Percentiles rank a stretch among this genome's conserved stretches.
Evolutionary conservation across 2,797 vertebrate genomes (phyloP).

Genomic region (Sciurus carolinensis): DNA sequence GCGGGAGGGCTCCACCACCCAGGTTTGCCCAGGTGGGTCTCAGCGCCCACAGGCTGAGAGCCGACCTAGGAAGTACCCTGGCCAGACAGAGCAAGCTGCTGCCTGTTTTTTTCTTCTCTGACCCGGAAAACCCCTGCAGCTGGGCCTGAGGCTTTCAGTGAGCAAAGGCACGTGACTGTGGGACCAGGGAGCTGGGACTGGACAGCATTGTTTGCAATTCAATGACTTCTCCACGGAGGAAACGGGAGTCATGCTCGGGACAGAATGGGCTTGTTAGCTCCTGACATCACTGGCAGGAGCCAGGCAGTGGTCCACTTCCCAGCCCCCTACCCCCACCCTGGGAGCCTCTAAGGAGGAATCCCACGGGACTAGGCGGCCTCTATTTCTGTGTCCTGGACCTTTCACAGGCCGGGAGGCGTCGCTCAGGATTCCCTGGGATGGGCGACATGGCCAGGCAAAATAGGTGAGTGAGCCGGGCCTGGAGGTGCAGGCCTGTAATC

Average conservation of each 20-base stretch:
- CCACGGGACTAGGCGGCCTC: background rate
- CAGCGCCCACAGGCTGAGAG: background rate
- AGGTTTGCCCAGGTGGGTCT: background rate
- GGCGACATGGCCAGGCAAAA: no score
- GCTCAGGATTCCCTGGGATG: no score
- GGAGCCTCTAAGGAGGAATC: background rate
- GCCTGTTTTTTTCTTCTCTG: background rate
- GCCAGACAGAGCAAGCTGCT: slow-evolving; percentile 50
- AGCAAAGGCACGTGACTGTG: slow-evolving; percentile 76
- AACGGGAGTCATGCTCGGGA: slow-evolving; percentile 84
- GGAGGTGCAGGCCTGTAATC: no score
- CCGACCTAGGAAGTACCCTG: background rate
- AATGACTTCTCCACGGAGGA: slow-evolving; percentile 80
- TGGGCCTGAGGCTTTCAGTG: slow-evolving; percentile 71
- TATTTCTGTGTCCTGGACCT: background rate
- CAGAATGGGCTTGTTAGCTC: slow-evolving; percentile 82
- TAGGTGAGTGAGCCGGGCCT: no score
- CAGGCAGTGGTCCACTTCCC: slow-evolving; percentile 26
- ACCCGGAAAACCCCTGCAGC: slow-evolving; percentile 81
- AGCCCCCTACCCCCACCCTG: background rate
- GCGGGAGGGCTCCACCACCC: background rate
- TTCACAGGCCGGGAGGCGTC: no score
- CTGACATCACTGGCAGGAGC: slow-evolving; percentile 68
- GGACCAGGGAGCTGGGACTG: slow-evolving; percentile 67
- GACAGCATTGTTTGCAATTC: slow-evolving; percentile 78